phyloP scores from a whole-genome alignment of 2,888 invertebrate species.

The Galerucella pusilla region DNA sequence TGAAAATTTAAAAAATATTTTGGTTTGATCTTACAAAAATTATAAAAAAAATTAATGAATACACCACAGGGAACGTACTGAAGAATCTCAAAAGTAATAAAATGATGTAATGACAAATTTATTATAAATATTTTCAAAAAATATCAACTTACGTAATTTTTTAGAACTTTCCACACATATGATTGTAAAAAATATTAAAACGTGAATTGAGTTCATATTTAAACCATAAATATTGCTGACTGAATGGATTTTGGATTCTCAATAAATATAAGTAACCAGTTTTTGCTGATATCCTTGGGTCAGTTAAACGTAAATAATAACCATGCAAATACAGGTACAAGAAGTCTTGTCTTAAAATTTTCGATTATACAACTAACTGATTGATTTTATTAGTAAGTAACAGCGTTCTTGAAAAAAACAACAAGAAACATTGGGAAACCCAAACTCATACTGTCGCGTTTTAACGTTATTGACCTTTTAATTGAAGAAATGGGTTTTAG shows the following conservation, averaged over 20 bases:
- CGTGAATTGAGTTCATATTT: slow-evolving; percentile 1
- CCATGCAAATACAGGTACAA: not conserved
- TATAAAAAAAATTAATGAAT: too few relatives aligned
- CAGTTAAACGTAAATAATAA: not conserved
- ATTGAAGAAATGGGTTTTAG: too few relatives aligned
- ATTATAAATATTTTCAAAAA: not conserved
- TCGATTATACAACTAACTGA: not conserved
- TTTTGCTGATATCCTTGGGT: not conserved
- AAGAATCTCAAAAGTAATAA: not conserved
- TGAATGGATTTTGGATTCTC: not conserved
- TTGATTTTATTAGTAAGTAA: not conserved
- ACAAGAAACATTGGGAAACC: too few relatives aligned
- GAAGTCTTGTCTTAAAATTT: not conserved
- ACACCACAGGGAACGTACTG: too few relatives aligned
- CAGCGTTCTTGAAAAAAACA: not conserved
- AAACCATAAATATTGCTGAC: not conserved
- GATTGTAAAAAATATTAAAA: slow-evolving; percentile 6
- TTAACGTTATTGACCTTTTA: too few relatives aligned
- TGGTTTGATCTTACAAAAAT: too few relatives aligned
- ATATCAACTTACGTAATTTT: slow-evolving; percentile 22
- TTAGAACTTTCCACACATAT: not conserved
- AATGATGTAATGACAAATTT: not conserved
- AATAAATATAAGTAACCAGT: not conserved
- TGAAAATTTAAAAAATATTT: too few relatives aligned
- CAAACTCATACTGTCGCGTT: too few relatives aligned